phyloP scores from a whole-genome alignment of 2,797 vertebrate species.

The Setipinna tenuifilis region DNA sequence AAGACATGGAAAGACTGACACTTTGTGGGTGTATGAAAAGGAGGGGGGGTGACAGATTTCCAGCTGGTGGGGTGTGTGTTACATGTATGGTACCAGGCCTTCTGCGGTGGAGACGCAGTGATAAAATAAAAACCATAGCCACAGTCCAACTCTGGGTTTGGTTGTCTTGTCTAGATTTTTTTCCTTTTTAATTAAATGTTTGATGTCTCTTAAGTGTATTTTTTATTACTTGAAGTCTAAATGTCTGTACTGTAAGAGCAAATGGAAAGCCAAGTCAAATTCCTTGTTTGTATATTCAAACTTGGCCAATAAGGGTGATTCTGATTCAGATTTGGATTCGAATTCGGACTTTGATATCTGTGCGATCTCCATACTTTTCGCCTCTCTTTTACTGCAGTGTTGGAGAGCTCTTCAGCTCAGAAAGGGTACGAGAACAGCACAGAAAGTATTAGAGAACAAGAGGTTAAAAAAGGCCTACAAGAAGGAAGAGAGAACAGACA shows the following conservation, averaged over 20 bases:
- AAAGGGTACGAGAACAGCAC: not conserved
- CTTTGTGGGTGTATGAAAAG: not conserved
- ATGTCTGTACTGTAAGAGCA: too few relatives aligned
- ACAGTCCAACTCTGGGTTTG: too few relatives aligned
- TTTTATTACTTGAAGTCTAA: too few relatives aligned
- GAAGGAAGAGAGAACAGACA: not conserved
- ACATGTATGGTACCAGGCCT: not conserved
- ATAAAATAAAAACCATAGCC: too few relatives aligned
- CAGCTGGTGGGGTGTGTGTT: not conserved
- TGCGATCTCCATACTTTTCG: not conserved
- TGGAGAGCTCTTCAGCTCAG: slow-evolving; percentile 2
- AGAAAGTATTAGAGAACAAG: not conserved
- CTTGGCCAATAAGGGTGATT: too few relatives aligned
- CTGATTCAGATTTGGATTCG: too few relatives aligned
- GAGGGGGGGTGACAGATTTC: not conserved
- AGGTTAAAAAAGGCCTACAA: not conserved
- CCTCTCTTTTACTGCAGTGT: not conserved
- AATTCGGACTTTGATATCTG: not conserved
- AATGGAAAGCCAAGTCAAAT: too few relatives aligned
- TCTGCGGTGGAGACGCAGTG: not conserved
- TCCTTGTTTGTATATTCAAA: too few relatives aligned
- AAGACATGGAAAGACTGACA: not conserved
- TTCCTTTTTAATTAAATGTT: too few relatives aligned
- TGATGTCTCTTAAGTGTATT: too few relatives aligned
- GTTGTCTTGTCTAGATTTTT: too few relatives aligned